Evolutionary conservation across 2,113 vertebrate species (phyloP).

Genomic region (Anhinga anhinga): DNA sequence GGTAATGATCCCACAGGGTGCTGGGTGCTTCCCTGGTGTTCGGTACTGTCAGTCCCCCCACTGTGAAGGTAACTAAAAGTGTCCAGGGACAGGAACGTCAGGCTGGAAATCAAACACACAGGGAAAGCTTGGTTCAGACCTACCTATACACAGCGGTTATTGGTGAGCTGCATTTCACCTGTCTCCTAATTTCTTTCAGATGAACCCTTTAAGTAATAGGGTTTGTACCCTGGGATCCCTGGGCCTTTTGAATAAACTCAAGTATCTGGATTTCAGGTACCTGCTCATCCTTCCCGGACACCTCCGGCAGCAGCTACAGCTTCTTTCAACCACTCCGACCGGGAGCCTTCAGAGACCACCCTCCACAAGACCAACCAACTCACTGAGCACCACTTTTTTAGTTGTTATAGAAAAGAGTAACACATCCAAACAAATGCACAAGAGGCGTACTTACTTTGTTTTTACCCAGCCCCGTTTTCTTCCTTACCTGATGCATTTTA

Average conservation of each 20-base stretch:
- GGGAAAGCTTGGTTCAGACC: background rate
- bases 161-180: background rate
- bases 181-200: background rate
- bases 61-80: background rate
- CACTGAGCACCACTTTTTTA: background rate
- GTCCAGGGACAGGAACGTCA: background rate
- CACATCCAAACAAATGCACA: background rate
- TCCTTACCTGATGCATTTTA: background rate
- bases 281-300: background rate
- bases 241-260: background rate
- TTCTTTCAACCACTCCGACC: background rate
- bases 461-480: background rate
- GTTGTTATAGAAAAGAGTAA: background rate
- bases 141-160: rapidly evolving
- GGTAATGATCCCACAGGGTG: background rate
- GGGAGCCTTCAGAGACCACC: background rate
- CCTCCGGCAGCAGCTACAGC: background rate
- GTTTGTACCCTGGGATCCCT: background rate
- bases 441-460: background rate
- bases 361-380: background rate
- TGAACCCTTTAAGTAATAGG: background rate
- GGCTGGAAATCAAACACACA: background rate
- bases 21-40: background rate
- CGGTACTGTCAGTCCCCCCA: background rate
- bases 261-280: background rate